Evolutionary conservation across 2,888 invertebrate genomes (phyloP).

Genomic region (Spialia ferax): DNA sequence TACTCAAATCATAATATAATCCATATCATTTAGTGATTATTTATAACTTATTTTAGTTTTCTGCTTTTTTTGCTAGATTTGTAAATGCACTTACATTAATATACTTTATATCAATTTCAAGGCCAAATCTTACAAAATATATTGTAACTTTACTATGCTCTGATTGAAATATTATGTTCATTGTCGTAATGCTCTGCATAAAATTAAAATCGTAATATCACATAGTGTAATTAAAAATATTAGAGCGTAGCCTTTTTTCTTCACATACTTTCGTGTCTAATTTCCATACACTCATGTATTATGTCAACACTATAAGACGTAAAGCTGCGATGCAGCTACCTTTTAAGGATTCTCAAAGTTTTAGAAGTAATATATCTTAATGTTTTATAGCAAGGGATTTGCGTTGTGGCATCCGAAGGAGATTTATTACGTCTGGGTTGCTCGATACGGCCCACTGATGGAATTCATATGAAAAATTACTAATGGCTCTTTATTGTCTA

Average conservation of each 20-base stretch:
- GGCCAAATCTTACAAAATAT: not conserved
- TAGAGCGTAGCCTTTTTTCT: too few species aligned
- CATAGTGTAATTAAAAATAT: too few species aligned
- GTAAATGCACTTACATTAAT: not conserved
- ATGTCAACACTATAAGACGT: not conserved
- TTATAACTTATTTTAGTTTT: too few species aligned
- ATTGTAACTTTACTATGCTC: not conserved
- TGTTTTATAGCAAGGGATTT: constrained; percentile 15
- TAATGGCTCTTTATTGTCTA: constrained; percentile 24
- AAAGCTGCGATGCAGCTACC: not conserved
- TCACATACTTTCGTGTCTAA: not conserved
- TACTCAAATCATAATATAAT: too few species aligned
- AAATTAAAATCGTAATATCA: not conserved
- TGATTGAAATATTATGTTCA: not conserved
- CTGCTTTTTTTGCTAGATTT: too few species aligned
- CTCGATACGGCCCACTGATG: constrained; percentile 23
- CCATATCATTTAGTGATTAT: too few species aligned
- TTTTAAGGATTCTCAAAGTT: not conserved
- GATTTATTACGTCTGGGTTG: constrained; percentile 28
- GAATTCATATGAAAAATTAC: constrained; percentile 25
- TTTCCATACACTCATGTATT: not conserved
- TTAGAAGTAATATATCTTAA: constrained; percentile 9
- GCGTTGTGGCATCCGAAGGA: constrained; percentile 15
- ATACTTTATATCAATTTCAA: not conserved
- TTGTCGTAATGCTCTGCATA: not conserved